A percentile compares a stretch with the other conserved stretches of the same genome.
These are phyloP conservation scores for Charina bottae DNA, from an alignment of 2,113 vertebrate species.

Conservation along the genomic window DNA sequence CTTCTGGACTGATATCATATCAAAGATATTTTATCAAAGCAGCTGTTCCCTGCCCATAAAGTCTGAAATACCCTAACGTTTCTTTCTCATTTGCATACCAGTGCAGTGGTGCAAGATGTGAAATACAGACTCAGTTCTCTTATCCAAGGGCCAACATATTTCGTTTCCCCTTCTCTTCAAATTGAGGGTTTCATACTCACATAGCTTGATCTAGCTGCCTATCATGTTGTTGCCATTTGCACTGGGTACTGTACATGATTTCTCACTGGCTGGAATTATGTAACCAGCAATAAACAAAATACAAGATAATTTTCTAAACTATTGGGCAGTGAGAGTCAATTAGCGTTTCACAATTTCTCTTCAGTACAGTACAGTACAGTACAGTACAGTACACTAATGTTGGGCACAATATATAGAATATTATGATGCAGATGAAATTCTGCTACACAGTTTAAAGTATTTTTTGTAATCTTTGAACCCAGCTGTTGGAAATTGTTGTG, in stretches of 20 bases:
- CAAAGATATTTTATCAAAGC: neutral
- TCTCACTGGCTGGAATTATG: neutral
- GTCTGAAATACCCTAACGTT: neutral
- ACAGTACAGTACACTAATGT: neutral
- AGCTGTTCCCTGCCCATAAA: neutral
- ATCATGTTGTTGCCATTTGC: neutral
- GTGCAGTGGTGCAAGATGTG: neutral
- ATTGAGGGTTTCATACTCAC: neutral
- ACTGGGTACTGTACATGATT: neutral
- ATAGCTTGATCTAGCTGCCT: neutral
- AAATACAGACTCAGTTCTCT: neutral
- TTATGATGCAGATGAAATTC: conserved; percentile 37
- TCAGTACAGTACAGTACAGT: neutral
- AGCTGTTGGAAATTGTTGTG: conserved; percentile 41
- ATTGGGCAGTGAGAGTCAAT: neutral
- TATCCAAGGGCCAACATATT: neutral
- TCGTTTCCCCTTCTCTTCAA: too few species aligned
- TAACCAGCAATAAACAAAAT: neutral
- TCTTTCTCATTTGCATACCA: neutral
- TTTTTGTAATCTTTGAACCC: conserved; percentile 39
- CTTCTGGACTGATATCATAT: neutral
- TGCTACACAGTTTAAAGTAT: conserved; percentile 55
- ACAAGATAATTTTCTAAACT: neutral
- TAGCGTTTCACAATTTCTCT: neutral
- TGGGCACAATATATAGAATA: rapidly evolving